Evolutionary conservation across 2,888 invertebrate genomes (phyloP), one percentile per base, ranked within the genome.

Genomic region (Bedellia somnulentella): DNA sequence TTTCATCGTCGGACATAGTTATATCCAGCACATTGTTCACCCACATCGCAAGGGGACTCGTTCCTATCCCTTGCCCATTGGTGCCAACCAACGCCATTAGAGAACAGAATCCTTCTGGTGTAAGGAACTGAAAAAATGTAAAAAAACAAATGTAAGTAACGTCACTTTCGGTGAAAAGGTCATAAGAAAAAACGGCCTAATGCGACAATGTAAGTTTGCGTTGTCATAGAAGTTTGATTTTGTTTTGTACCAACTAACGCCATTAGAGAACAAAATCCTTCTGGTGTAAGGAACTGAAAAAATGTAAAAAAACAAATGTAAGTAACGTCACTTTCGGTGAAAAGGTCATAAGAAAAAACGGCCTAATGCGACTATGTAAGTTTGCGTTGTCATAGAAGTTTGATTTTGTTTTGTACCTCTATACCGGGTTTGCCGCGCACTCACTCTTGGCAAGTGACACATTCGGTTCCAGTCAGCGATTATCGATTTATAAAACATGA

Each of bases 41-140:
- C 94, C 95, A 97, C 43, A 85, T 81, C 12, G 92, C 87, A 29
- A 95, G 79, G 0, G 94, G 84, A 56, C 93, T 94, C 0, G 94
- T 91, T 3, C 93, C 96, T 32, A 96, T 87, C 3, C 96, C 96
- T 71, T 97, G 97, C 1, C 91, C 91, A 57, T 97, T 97, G n/a
- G 91, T 92, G 4, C 93, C 95, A 9, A 82, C 62, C 15, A 89
- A 52, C 1, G 86, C 86, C 75, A 82, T 76, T 1, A 83, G 44
- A 0, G 79, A 59, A 40, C 84, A 83, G 55, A 96, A 95, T 0
- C 93, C 93, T 41, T 90, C 89, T 0, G 86, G 84, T 5, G 89
- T 89, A 27, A 93, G 80, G 41, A 73, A 83, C 82, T 78, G 53
- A 24, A 57, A 56, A n/a, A n/a, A n/a, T n/a, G n/a, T n/a, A n/a